Evolutionary conservation across 2,797 vertebrate species (phyloP), one percentile per base, ranked within the genome.

Genomic region (Phrynocephalus guinanensis): DNA sequence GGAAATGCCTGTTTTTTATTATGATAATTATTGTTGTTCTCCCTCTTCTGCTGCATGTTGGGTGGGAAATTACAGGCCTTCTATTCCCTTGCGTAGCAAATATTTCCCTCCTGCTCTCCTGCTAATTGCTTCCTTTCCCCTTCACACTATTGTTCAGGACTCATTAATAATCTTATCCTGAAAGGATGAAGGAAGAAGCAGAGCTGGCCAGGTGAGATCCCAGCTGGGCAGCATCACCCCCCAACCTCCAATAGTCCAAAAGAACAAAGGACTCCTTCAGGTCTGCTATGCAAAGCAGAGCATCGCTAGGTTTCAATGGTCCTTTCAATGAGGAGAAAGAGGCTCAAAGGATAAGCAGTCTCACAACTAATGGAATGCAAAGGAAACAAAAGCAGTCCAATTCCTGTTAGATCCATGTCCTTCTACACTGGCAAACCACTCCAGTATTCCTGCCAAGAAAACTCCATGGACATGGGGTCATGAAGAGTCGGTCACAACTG

Each of bases 31-130:
- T 63, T 87, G 76, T 84, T 90, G 81, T 90, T 87, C 85, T 86
- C 26, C 3, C 68, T 83, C 56, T 66, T 66, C 81, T 83, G 56
- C 48, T 86, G 68, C 88, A 83, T 83, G 85, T 86, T 76, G 76
- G 88, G 88, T 84, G 85, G 68, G 81, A 87, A 89, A 89, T 89
- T 89, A 80, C 85, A 87, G 85, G 76, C 76, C 82, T 86, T 86
- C 75, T 79, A 79, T 84, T 84, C 26, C 56, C 81, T 89, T 86
- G 56, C 52, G 76, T 67, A 86, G 84, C 84, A 83, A 86, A 86
- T 78, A 86, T 83, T 84, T 79, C 68, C 56, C 77, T 80, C 71
- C 78, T 75, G 56, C 24, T 75, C 82, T 80, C 76, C 16, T 68
- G 48, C 48, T 84, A 84, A 86, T 84, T 70, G 28, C 79, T 84